Evolutionary conservation across 2,888 invertebrate genomes (phyloP).

Genomic region (Anticlea derivata): DNA sequence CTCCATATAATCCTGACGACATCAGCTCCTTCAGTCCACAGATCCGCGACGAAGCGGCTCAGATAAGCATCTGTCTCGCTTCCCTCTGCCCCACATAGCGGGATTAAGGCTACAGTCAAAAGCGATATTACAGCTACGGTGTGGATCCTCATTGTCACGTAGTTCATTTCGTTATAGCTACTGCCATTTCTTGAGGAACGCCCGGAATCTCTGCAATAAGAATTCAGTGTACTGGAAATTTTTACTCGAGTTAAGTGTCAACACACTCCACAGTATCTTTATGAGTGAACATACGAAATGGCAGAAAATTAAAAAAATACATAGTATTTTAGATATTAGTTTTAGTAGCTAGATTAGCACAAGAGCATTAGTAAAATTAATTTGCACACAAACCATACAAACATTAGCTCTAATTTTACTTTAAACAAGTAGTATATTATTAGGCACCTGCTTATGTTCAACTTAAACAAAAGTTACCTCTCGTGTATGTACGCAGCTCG

Average conservation of each 20-base stretch:
- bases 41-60: slow-evolving; percentile 71
- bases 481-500: slow-evolving; percentile 21
- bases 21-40: slow-evolving; percentile 77
- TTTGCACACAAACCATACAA: too few relatives aligned
- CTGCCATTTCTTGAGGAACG: slow-evolving; percentile 52
- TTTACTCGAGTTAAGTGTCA: not conserved
- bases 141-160: slow-evolving; percentile 51
- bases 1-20: slow-evolving; percentile 74
- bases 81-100: slow-evolving; percentile 49
- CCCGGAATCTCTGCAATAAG: slow-evolving; percentile 36
- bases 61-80: slow-evolving; percentile 63
- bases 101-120: slow-evolving; percentile 47
- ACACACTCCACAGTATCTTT: not conserved
- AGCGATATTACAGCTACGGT: slow-evolving; percentile 45
- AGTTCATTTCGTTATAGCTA: slow-evolving; percentile 49
- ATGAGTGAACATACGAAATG: too few relatives aligned
- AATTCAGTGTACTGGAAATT: slow-evolving; percentile 22
- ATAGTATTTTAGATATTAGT: too few relatives aligned
- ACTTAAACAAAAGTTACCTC: slow-evolving; percentile 42
- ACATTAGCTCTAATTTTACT: too few relatives aligned
- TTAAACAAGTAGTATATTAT: too few relatives aligned
- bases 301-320: too few relatives aligned
- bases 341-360: too few relatives aligned
- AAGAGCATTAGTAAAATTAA: too few relatives aligned
- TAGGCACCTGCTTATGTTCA: too few relatives aligned